Evolutionary conservation across 1,140 invertebrate species (phyloP).

Genomic region (Paralvinella palmiformis): DNA sequence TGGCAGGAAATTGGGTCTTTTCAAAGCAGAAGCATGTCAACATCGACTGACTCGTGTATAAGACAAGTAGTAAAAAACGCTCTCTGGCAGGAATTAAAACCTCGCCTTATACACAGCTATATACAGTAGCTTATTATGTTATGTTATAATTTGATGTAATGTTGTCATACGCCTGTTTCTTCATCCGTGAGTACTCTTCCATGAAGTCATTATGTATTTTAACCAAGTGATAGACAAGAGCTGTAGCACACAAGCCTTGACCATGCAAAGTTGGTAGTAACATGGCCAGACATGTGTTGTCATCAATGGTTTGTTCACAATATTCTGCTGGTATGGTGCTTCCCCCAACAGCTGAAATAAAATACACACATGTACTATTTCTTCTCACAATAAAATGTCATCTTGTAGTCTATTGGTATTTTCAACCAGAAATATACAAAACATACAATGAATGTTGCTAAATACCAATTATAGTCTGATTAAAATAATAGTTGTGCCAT

Average conservation of each 20-base stretch:
- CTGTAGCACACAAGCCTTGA: slow-evolving; percentile 30
- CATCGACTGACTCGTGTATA: too few relatives aligned
- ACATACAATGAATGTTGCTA: too few relatives aligned
- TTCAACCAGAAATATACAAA: too few relatives aligned
- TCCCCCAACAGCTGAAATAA: slow-evolving; percentile 12
- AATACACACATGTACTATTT: too few relatives aligned
- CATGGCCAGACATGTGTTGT: slow-evolving; percentile 22
- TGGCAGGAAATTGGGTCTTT: background rate
- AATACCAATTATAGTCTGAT: too few relatives aligned
- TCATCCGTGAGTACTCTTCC: slow-evolving; percentile 23
- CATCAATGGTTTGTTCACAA: slow-evolving; percentile 22
- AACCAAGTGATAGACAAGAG: slow-evolving; percentile 28
- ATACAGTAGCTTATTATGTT: background rate
- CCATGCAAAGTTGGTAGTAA: slow-evolving; percentile 28
- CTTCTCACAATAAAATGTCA: too few relatives aligned
- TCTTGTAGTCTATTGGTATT: too few relatives aligned
- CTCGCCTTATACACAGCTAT: too few relatives aligned
- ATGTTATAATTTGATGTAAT: background rate
- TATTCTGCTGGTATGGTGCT: slow-evolving; percentile 23
- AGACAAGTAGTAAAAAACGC: too few relatives aligned
- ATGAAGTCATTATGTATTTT: slow-evolving; percentile 35
- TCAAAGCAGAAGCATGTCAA: too few relatives aligned
- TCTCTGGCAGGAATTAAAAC: too few relatives aligned
- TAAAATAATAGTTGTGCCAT: too few relatives aligned
- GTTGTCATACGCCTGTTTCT: slow-evolving; percentile 21